phyloP scores from a whole-genome alignment of 1,140 invertebrate species.

The Meloidogyne chitwoodi region DNA sequence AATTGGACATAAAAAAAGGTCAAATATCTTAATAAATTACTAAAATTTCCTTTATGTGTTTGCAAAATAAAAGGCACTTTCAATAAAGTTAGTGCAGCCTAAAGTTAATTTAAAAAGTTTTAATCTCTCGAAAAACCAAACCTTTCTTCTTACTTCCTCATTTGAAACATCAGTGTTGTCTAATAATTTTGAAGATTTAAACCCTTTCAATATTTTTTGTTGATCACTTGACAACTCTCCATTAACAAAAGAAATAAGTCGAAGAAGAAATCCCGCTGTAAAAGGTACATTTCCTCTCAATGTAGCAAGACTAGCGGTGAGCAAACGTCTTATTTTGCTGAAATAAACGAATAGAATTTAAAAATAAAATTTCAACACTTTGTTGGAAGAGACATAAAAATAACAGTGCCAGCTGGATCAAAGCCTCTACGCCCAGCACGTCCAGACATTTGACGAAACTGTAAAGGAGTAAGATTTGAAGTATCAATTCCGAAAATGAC shows the following conservation, averaged over 20 bases:
- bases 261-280: slow-evolving; percentile 53
- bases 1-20: slow-evolving; percentile 55
- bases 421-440: slow-evolving; percentile 59
- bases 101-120: not conserved
- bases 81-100: slow-evolving; percentile 51
- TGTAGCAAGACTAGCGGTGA: slow-evolving; percentile 55
- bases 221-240: slow-evolving; percentile 10
- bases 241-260: slow-evolving; percentile 52
- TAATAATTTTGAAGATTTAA: slow-evolving; percentile 6
- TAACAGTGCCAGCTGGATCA: slow-evolving; percentile 57
- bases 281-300: slow-evolving; percentile 58
- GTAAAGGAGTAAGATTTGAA: slow-evolving; percentile 52
- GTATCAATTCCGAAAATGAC: slow-evolving; percentile 59
- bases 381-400: slow-evolving; percentile 59
- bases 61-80: slow-evolving; percentile 46
- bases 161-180: slow-evolving; percentile 30
- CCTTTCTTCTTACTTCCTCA: slow-evolving; percentile 26
- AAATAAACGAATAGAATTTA: not conserved
- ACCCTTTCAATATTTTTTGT: slow-evolving; percentile 3
- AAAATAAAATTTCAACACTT: slow-evolving; percentile 22
- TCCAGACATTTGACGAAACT: slow-evolving; percentile 59
- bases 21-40: slow-evolving; percentile 40
- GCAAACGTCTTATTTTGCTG: slow-evolving; percentile 56
- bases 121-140: not conserved
- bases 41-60: slow-evolving; percentile 33